These are phyloP conservation scores for Cryptocheilus praepositus DNA, from an alignment of 2,888 invertebrate species.

Conservation along the genomic window DNA sequence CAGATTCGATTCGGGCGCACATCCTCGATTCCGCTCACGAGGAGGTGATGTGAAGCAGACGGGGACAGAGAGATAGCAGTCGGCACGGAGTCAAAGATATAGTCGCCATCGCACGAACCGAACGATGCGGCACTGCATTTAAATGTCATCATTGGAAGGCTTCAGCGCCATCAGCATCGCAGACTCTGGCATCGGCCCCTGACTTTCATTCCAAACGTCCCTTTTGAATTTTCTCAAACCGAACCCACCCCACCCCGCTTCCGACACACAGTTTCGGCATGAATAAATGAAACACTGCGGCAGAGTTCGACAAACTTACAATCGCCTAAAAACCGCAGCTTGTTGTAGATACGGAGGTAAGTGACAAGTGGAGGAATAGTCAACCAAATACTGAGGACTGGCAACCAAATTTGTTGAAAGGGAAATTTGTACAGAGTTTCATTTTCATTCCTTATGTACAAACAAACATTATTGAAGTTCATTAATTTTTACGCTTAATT, in stretches of 20 bases:
- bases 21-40: slow-evolving; percentile 40
- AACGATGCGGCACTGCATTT: slow-evolving; percentile 74
- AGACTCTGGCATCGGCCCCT: slow-evolving; percentile 56
- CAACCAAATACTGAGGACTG: too few species aligned
- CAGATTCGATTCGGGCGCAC: slow-evolving; percentile 49
- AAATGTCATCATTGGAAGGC: slow-evolving; percentile 75
- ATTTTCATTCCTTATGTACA: too few species aligned
- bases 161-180: slow-evolving; percentile 62
- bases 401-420: too few species aligned
- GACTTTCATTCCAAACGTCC: slow-evolving; percentile 58
- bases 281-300: slow-evolving; percentile 68
- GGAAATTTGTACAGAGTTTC: too few species aligned
- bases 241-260: slow-evolving; percentile 32
- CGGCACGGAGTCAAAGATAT: slow-evolving; percentile 21
- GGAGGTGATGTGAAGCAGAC: slow-evolving; percentile 11
- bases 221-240: slow-evolving; percentile 56
- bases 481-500: too few species aligned
- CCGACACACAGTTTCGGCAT: slow-evolving; percentile 60
- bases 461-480: too few species aligned
- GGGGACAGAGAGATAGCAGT: slow-evolving; percentile 17
- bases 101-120: slow-evolving; percentile 61
- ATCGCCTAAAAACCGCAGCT: neutral
- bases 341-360: neutral
- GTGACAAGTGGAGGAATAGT: too few species aligned
- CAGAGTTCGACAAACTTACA: slow-evolving; percentile 28